Evolutionary conservation across 2,113 vertebrate genomes (phyloP).

Genomic region (Penelope pileata): DNA sequence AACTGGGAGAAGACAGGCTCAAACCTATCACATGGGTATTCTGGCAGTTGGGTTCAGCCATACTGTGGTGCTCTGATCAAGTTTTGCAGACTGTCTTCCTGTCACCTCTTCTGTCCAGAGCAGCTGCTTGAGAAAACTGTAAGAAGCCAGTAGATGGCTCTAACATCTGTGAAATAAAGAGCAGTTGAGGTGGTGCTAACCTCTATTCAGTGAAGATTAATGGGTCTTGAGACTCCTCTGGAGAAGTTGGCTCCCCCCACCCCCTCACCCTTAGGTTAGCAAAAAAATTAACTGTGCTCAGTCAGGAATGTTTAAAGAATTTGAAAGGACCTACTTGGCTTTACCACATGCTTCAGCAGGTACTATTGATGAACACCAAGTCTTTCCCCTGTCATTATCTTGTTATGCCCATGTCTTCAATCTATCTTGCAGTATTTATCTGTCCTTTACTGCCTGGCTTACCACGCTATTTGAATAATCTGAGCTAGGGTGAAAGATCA

Average conservation of each 20-base stretch:
- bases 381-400: not conserved
- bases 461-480: not conserved
- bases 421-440: not conserved
- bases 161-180: not conserved
- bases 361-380: not conserved
- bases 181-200: not conserved
- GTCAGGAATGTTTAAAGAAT: fast-evolving
- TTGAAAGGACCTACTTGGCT: not conserved
- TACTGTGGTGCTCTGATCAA: not conserved
- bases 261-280: fast-evolving
- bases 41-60: not conserved
- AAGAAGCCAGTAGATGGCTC: conserved; percentile 45
- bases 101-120: not conserved
- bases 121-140: not conserved
- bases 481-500: not conserved
- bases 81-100: not conserved
- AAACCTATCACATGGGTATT: not conserved
- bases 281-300: no score
- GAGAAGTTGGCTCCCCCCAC: not conserved
- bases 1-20: not conserved
- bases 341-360: fast-evolving
- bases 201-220: not conserved
- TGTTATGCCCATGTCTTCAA: not conserved
- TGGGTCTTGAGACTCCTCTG: not conserved
- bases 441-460: not conserved